These are phyloP conservation scores for Peromyscus melanophrys DNA, from an alignment of 2,797 vertebrate genomes.

Conservation along the genomic window DNA sequence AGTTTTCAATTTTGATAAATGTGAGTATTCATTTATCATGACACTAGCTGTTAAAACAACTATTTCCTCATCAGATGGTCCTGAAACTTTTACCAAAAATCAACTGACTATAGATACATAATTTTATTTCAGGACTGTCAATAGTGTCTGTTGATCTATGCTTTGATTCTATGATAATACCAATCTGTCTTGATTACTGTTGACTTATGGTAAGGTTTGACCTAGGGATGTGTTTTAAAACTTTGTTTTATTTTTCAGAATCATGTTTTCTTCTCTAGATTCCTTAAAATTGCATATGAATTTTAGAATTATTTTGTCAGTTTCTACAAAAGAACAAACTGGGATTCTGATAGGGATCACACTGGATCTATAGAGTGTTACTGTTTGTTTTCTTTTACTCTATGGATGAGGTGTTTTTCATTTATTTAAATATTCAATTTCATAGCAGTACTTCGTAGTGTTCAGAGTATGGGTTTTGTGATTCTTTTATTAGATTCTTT, in stretches of 20 bases:
- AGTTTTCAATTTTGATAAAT: conserved; percentile 1
- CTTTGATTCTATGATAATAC: background rate
- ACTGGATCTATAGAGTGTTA: background rate
- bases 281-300: background rate
- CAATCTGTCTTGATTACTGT: background rate
- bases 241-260: background rate
- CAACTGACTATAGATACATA: background rate
- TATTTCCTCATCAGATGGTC: background rate
- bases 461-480: background rate
- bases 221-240: background rate
- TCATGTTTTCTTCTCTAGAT: background rate
- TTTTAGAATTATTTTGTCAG: conserved; percentile 20
- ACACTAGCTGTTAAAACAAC: background rate
- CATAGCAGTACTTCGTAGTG: background rate
- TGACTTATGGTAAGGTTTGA: conserved; percentile 29
- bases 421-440: conserved; percentile 49
- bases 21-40: background rate
- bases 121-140: conserved; percentile 41
- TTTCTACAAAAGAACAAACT: conserved; percentile 21
- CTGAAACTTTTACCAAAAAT: conserved; percentile 10
- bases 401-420: background rate
- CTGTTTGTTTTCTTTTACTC: background rate
- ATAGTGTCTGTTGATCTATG: background rate
- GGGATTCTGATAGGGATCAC: background rate
- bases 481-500: conserved; percentile 4